Conservation (phyloP, 1,140 invertebrate genomes). For the Hycleus phaleratus region DNA sequence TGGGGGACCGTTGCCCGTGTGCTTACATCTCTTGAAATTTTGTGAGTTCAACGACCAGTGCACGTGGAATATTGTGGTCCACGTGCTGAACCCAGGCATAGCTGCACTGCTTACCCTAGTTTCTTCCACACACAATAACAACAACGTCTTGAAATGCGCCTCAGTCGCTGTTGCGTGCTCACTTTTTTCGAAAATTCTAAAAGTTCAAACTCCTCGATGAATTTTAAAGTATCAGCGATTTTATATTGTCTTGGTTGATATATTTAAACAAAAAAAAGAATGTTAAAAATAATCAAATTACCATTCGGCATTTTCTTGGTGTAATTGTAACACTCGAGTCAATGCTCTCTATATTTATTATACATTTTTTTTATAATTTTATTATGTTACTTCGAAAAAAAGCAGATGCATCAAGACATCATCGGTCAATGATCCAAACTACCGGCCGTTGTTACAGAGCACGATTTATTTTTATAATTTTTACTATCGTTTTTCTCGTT, state of each 20-base stretch:
- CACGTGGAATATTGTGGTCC: slow-evolving; percentile 19
- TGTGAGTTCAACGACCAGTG: slow-evolving; percentile 19
- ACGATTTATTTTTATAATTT: too few species aligned
- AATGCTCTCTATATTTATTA: slow-evolving; percentile 1
- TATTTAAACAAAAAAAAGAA: background rate
- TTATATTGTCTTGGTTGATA: slow-evolving; percentile 3
- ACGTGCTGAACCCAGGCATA: slow-evolving; percentile 27
- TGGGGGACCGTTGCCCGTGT: too few species aligned
- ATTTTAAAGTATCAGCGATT: slow-evolving; percentile 11
- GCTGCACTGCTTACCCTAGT: slow-evolving; percentile 26
- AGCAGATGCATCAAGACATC: background rate
- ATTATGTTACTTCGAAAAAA: background rate
- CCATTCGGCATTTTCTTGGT: slow-evolving; percentile 2
- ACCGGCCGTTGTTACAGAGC: too few species aligned
- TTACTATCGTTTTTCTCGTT: too few species aligned
- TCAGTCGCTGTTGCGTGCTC: background rate
- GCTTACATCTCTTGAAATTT: too few species aligned
- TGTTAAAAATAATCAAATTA: slow-evolving; percentile 4
- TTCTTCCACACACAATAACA: background rate
- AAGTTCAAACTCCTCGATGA: slow-evolving; percentile 10
- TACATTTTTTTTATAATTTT: background rate
- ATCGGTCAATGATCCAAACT: background rate
- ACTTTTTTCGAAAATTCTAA: background rate
- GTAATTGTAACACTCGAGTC: background rate
- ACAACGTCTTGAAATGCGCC: background rate